phyloP scores from a whole-genome alignment of 2,797 vertebrate genomes.

The Coracias cyanogaster region DNA sequence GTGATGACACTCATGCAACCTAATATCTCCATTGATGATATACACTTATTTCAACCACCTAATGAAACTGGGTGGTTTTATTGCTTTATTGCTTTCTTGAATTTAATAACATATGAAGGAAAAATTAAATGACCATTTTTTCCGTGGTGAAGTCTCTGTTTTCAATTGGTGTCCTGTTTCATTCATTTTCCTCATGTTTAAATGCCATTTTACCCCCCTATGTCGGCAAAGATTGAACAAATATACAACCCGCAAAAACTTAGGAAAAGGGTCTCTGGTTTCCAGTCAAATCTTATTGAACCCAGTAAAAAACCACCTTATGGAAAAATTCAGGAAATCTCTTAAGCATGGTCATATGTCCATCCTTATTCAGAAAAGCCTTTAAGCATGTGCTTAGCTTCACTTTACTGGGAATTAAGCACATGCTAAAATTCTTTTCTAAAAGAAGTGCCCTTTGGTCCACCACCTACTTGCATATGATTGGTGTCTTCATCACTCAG shows the following conservation, averaged over 20 bases:
- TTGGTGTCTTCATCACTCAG: neutral
- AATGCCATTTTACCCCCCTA: neutral
- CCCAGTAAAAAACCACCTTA: neutral
- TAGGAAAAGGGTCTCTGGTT: conserved; percentile 32
- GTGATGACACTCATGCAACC: conserved; percentile 63
- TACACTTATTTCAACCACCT: conserved; percentile 56
- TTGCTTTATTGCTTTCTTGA: conserved; percentile 40
- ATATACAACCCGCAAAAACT: conserved; percentile 37
- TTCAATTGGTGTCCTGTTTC: conserved; percentile 67
- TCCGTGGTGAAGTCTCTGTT: conserved; percentile 30
- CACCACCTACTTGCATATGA: neutral
- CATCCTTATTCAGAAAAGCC: neutral
- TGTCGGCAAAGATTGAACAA: conserved; percentile 4
- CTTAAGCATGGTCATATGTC: neutral
- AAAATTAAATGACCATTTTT: conserved; percentile 58
- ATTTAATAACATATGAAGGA: conserved; percentile 40
- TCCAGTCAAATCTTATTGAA: conserved; percentile 19
- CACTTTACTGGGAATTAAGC: neutral
- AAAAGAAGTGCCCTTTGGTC: neutral
- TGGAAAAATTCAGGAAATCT: conserved; percentile 38
- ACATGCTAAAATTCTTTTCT: neutral
- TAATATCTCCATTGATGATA: conserved; percentile 53
- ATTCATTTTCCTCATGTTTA: conserved; percentile 15
- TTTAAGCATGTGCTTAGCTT: neutral
- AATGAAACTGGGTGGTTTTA: conserved; percentile 49